These are phyloP conservation scores for Ferrisia virgata DNA, from an alignment of 2,888 invertebrate species.

Conservation along the genomic window DNA sequence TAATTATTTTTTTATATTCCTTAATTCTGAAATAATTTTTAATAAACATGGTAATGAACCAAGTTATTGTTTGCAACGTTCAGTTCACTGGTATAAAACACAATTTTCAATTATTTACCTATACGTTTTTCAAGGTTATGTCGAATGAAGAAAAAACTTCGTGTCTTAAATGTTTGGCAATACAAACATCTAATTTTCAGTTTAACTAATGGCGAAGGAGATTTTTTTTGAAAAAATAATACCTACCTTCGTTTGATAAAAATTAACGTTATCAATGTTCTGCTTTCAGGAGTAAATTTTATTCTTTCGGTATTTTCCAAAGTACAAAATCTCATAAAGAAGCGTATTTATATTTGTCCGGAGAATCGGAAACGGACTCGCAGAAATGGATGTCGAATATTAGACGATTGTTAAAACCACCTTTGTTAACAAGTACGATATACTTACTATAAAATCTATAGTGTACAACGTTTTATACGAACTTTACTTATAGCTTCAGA, in stretches of 20 bases:
- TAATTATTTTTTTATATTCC: not conserved
- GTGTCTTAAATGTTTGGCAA: not conserved
- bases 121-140: not conserved
- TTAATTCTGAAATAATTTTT: not conserved
- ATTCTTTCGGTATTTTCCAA: conserved; percentile 68
- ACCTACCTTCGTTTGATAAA: not conserved
- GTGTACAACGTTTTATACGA: not conserved
- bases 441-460: not conserved
- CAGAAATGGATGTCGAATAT: conserved; percentile 69
- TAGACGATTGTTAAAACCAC: conserved; percentile 57
- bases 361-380: conserved; percentile 63
- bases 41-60: not conserved
- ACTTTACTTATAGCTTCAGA: conserved; percentile 45
- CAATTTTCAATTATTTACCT: conserved; percentile 2
- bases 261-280: too few relatives aligned
- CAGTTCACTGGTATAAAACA: not conserved
- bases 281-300: conserved; percentile 59
- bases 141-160: not conserved
- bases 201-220: not conserved
- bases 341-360: conserved; percentile 64
- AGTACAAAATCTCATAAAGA: conserved; percentile 55
- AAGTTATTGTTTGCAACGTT: not conserved
- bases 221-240: not conserved
- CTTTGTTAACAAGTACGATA: conserved; percentile 51
- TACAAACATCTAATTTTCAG: conserved; percentile 11